Percentiles rank a stretch among this genome's conserved stretches.
These are phyloP conservation scores for Grammomys surdaster DNA, from an alignment of 2,113 vertebrate genomes.

Conservation along the genomic window DNA sequence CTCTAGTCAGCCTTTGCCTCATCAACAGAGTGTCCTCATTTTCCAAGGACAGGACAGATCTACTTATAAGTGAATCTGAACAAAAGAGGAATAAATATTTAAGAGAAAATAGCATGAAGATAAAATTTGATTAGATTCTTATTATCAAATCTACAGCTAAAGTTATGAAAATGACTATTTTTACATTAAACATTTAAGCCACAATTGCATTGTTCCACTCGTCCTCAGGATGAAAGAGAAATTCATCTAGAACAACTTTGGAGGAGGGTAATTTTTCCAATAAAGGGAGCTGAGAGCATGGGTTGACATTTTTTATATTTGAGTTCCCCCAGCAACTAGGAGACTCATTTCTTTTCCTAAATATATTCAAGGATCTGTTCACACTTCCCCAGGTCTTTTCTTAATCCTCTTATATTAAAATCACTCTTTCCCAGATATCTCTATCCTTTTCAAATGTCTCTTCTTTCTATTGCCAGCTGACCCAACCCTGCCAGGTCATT, in stretches of 20 bases:
- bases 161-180: conserved; percentile 36
- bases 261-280: not conserved
- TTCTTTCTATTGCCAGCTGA: conserved; percentile 35
- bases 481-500: not conserved
- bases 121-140: conserved; percentile 48
- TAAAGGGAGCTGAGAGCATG: conserved; percentile 1
- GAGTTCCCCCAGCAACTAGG: not conserved
- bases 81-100: conserved; percentile 11
- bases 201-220: not conserved
- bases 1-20: not conserved
- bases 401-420: conserved; percentile 59
- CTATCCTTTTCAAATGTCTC: conserved; percentile 39
- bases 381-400: conserved; percentile 50
- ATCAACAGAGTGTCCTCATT: conserved; percentile 45
- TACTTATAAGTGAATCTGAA: not conserved
- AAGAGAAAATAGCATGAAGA: conserved; percentile 50
- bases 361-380: conserved; percentile 45
- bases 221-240: conserved; percentile 32
- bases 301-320: conserved; percentile 48
- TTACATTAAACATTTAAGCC: not conserved
- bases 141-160: conserved; percentile 15
- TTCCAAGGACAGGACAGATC: conserved; percentile 48
- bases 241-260: conserved; percentile 15
- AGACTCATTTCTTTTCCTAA: conserved; percentile 34
- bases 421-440: conserved; percentile 32